phyloP scores from a whole-genome alignment of 2,888 invertebrate genomes.

The Melipona bicolor region DNA sequence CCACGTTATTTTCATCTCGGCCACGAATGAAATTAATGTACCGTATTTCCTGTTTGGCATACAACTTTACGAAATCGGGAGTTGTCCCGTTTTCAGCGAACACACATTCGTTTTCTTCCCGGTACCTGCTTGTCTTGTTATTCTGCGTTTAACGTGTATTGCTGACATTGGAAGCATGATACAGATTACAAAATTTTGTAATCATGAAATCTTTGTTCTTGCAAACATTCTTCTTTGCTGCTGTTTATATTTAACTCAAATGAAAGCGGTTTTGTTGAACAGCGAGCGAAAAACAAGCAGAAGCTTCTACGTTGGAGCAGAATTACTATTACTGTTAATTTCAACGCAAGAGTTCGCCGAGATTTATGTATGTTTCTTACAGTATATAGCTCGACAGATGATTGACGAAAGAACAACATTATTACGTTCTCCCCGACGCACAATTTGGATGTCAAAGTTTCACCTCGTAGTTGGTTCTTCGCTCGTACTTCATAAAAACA shows the following conservation, averaged over 20 bases:
- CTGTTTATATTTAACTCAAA: no score
- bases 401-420: slow-evolving; percentile 27
- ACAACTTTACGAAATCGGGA: slow-evolving; percentile 15
- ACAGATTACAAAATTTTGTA: no score
- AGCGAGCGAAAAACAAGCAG: no score
- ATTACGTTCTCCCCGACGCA: background rate
- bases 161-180: no score
- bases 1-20: slow-evolving; percentile 38
- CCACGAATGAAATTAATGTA: slow-evolving; percentile 36
- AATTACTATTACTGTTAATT: background rate
- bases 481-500: slow-evolving; percentile 34
- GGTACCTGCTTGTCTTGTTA: no score
- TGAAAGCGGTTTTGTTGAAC: no score
- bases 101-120: background rate
- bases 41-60: slow-evolving; percentile 26
- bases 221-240: no score
- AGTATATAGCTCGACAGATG: background rate
- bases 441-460: slow-evolving; percentile 11
- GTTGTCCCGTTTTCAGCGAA: background rate
- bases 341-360: background rate
- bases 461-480: background rate
- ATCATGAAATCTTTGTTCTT: no score
- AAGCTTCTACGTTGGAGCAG: background rate
- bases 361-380: background rate
- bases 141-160: no score